Percentiles rank a stretch among this genome's conserved stretches.
phyloP scores from a whole-genome alignment of 1,140 invertebrate species.

The Lamellibrachia luymesi region DNA sequence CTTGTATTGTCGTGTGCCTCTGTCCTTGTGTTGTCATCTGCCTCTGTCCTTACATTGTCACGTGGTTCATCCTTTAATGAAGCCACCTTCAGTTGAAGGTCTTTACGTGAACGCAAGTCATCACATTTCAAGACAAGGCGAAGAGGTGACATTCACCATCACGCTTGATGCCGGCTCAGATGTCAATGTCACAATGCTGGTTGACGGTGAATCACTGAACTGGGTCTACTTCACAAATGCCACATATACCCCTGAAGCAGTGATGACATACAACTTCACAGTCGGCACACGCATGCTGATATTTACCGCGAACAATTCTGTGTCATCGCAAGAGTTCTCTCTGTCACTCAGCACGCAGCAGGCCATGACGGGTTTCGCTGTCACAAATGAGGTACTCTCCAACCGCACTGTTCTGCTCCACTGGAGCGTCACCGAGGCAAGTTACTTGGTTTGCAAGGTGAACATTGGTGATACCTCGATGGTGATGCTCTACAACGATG shows the following conservation, averaged over 20 bases:
- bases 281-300: background rate
- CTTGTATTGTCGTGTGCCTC: too few species aligned
- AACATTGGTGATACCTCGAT: background rate
- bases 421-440: background rate
- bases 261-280: background rate
- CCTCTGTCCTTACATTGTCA: too few species aligned
- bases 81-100: background rate
- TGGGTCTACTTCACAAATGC: background rate
- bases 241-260: background rate
- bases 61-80: too few species aligned
- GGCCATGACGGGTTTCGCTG: background rate
- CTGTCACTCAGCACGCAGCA: background rate
- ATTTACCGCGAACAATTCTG: background rate
- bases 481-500: background rate
- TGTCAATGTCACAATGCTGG: background rate
- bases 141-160: background rate
- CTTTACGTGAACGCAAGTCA: background rate
- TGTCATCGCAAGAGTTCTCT: background rate
- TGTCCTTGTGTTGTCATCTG: too few species aligned
- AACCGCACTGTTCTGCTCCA: background rate
- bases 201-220: background rate
- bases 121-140: background rate
- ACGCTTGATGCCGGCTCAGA: background rate
- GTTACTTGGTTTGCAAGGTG: background rate
- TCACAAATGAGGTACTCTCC: background rate